phyloP scores from a whole-genome alignment of 2,888 invertebrate genomes.

The Xestia c-nigrum region DNA sequence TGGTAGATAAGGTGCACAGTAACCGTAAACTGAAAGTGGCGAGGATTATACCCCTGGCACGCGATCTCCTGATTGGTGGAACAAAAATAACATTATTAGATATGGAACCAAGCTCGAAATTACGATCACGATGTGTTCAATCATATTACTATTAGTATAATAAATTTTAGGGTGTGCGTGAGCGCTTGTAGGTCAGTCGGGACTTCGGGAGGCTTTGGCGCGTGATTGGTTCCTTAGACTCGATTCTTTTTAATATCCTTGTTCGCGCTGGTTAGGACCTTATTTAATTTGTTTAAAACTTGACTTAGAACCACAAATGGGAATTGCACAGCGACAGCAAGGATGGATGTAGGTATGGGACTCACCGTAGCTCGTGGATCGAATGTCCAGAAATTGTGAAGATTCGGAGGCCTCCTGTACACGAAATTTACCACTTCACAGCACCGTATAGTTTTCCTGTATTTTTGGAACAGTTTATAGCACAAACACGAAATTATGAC shows the following conservation, averaged over 20 bases:
- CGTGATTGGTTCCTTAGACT: constrained; percentile 27
- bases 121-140: constrained; percentile 78
- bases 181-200: constrained; percentile 67
- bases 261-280: too few species aligned
- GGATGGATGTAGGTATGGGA: too few species aligned
- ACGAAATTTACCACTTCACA: too few species aligned
- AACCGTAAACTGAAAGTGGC: constrained; percentile 51
- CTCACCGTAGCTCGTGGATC: too few species aligned
- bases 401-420: too few species aligned
- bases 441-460: too few species aligned
- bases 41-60: constrained; percentile 72
- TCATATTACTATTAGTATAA: constrained; percentile 77
- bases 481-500: too few species aligned
- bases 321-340: too few species aligned
- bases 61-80: constrained; percentile 79
- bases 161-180: constrained; percentile 75
- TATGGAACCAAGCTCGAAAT: constrained; percentile 76
- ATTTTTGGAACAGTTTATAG: too few species aligned
- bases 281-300: too few species aligned
- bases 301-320: too few species aligned
- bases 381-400: too few species aligned
- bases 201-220: constrained; percentile 46
- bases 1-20: constrained; percentile 60
- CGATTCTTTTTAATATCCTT: constrained; percentile 25
- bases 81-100: constrained; percentile 83